Conservation (phyloP, 2,888 invertebrate genomes). For the Apamea crenata region DNA sequence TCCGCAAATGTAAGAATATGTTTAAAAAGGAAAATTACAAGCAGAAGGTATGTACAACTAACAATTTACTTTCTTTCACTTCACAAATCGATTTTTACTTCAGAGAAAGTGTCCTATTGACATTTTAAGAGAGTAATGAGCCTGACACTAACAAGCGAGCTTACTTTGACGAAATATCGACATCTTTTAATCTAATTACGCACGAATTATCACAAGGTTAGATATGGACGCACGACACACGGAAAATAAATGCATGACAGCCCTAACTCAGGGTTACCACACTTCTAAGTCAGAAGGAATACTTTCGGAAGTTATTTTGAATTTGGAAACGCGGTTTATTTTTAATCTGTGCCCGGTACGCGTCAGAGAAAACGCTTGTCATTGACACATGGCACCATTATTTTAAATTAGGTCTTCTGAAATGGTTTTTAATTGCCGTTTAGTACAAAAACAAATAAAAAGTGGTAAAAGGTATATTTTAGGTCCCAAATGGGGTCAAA, state of each 20-base stretch:
- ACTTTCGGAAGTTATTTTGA: constrained; percentile 7
- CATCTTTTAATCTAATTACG: constrained; percentile 61
- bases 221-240: constrained; percentile 55
- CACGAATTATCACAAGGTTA: constrained; percentile 63
- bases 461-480: neutral
- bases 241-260: constrained; percentile 58
- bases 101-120: constrained; percentile 60
- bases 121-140: constrained; percentile 42
- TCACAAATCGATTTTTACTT: constrained; percentile 53
- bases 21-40: constrained; percentile 19
- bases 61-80: constrained; percentile 58
- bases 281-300: constrained; percentile 1
- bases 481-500: constrained; percentile 2
- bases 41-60: constrained; percentile 11
- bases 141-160: constrained; percentile 28
- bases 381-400: constrained; percentile 18
- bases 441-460: constrained; percentile 11
- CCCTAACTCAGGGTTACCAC: constrained; percentile 48
- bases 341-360: neutral
- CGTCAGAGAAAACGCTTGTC: constrained; percentile 1
- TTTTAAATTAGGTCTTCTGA: constrained; percentile 7
- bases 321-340: constrained; percentile 11
- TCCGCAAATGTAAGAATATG: constrained; percentile 16
- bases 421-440: constrained; percentile 18
- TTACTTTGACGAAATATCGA: constrained; percentile 46